Evolutionary conservation across 2,113 vertebrate species (phyloP), one percentile per base, ranked within the genome.

Genomic region (Pithys albifrons): DNA sequence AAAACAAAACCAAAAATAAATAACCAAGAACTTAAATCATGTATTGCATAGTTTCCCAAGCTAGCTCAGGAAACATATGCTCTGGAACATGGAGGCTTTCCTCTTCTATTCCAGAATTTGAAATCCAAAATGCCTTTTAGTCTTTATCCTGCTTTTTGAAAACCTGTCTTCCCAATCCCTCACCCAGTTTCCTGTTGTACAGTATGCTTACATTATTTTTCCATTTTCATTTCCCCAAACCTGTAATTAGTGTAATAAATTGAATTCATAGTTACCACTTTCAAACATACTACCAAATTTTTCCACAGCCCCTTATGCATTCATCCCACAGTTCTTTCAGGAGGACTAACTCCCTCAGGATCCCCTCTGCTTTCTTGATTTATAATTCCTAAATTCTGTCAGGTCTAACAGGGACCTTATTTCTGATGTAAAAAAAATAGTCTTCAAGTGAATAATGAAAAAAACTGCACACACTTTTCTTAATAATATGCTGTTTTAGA

Each of bases 151-250:
- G 37, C 4, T 55, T 87, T 88, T 82, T 37, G 88, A 41, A 9
- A 41, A 54, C 3, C 5, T 67, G 2, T 35, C n/a, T 16, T 51
- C 10, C 33, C 15, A 13, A 4, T 6, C 1, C 3, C 29, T 13
- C 18, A 45, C 20, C 23, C 13, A 35, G 25, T 78, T 85, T 64
- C 23, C 18, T 81, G 7, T 64, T 69, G 17, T 51, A 28, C 12
- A 14, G 25, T 45, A 41, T 29, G 24, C 5, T 78, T n/a, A 4
- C 24, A 22, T 66, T 67, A 22, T 31, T 71, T 70, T 59, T 48
- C 37, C 3, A 5, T 72, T 88, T 83, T 49, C 3, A 59, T 89
- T 87, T 93, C 35, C 31, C 75, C 33, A 51, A 27, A 28, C 19
- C 61, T 49, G 8, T 25, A 58, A 37, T 14, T 17, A 70, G 11